phyloP scores from a whole-genome alignment of 2,888 invertebrate species.

The Parochlus steinenii region DNA sequence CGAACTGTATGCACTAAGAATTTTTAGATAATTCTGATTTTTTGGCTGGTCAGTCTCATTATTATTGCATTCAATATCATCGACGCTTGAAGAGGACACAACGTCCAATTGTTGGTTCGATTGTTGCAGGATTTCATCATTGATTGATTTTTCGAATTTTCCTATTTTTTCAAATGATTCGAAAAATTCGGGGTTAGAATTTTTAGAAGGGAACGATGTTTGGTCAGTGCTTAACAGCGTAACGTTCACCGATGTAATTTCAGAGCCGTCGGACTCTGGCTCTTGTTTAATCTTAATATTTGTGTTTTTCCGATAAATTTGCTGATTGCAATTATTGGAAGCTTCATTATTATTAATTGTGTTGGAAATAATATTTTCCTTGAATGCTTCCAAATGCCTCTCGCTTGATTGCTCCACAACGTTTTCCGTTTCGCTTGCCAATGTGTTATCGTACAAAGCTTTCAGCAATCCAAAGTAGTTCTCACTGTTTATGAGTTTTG shows the following conservation, averaged over 20 bases:
- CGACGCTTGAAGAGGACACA: not conserved
- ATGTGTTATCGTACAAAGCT: slow-evolving; percentile 4
- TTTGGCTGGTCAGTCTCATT: not conserved
- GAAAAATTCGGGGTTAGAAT: too few species aligned
- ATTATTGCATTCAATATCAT: not conserved
- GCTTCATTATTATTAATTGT: slow-evolving; percentile 22
- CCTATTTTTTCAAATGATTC: slow-evolving; percentile 16
- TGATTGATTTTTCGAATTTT: not conserved
- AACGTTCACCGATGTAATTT: too few species aligned
- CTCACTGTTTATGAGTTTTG: slow-evolving; percentile 8
- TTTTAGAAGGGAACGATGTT: too few species aligned
- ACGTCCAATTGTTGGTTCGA: slow-evolving; percentile 2
- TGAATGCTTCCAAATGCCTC: not conserved
- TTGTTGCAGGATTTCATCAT: too few species aligned
- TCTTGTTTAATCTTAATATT: slow-evolving; percentile 5
- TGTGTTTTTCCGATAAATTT: slow-evolving; percentile 1
- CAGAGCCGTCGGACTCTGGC: too few species aligned
- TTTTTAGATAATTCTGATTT: not conserved
- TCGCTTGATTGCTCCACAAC: slow-evolving; percentile 6
- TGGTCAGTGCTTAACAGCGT: too few species aligned
- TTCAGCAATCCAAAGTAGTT: slow-evolving; percentile 6
- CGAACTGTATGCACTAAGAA: not conserved
- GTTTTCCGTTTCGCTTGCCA: not conserved
- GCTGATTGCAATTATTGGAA: slow-evolving; percentile 14
- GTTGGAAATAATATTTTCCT: slow-evolving; percentile 31